A percentile compares a stretch with the other conserved stretches of the same genome.
phyloP scores from a whole-genome alignment of 1,140 invertebrate genomes.

The Colletes latitarsis region DNA sequence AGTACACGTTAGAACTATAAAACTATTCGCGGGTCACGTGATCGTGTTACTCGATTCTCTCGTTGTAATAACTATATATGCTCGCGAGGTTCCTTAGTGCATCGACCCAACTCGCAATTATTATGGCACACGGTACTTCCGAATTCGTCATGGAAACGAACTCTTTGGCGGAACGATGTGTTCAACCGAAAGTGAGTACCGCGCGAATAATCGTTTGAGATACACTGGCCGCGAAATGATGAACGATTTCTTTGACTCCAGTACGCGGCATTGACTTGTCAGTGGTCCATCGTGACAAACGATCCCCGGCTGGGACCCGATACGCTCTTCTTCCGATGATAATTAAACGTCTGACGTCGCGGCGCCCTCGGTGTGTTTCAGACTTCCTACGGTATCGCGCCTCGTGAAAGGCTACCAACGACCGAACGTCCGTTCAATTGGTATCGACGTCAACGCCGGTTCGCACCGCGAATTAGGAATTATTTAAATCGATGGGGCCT shows the following conservation, averaged over 20 bases:
- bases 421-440: neutral
- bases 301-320: constrained; percentile 49
- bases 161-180: neutral
- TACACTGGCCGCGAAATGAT: constrained; percentile 45
- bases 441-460: neutral
- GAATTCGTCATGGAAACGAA: too few species aligned
- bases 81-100: too few species aligned
- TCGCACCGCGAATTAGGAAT: constrained; percentile 17
- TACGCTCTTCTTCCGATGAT: constrained; percentile 16
- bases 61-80: too few species aligned
- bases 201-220: constrained; percentile 46
- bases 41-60: too few species aligned
- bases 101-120: too few species aligned
- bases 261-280: constrained; percentile 61
- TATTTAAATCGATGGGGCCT: constrained; percentile 16
- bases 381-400: neutral
- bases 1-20: too few species aligned
- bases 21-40: too few species aligned
- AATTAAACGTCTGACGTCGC: constrained; percentile 44
- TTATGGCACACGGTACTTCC: too few species aligned
- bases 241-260: constrained; percentile 57
- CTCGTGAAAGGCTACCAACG: neutral
- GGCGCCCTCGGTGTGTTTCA: neutral
- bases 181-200: neutral
- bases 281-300: constrained; percentile 61